These are phyloP conservation scores for Discoglossus pictus DNA, from an alignment of 2,797 vertebrate species.

Conservation along the genomic window DNA sequence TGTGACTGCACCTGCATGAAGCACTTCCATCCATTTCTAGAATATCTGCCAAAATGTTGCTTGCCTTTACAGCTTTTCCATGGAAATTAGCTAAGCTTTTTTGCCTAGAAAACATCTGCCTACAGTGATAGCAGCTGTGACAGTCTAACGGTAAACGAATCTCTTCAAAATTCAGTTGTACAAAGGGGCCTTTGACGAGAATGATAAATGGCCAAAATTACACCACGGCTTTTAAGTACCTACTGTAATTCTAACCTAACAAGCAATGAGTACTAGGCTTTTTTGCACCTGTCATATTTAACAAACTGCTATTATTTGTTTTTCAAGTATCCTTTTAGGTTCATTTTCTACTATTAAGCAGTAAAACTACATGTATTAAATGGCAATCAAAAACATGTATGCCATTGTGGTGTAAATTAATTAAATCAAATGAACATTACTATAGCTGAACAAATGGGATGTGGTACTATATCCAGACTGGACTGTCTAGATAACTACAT, in stretches of 20 bases:
- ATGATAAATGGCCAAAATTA: conserved; percentile 77
- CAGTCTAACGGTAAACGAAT: conserved; percentile 68
- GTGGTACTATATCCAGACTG: background rate
- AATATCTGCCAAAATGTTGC: conserved; percentile 58
- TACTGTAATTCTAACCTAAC: conserved; percentile 70
- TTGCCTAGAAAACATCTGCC: conserved; percentile 71
- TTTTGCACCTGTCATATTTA: conserved; percentile 72
- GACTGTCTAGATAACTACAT: too few relatives aligned
- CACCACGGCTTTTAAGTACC: conserved; percentile 66
- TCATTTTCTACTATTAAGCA: conserved; percentile 30
- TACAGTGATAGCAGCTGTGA: conserved; percentile 71
- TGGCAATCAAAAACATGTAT: conserved; percentile 4
- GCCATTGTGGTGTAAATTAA: conserved; percentile 34
- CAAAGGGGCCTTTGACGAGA: conserved; percentile 68
- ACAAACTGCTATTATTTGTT: conserved; percentile 59
- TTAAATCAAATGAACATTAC: conserved; percentile 34
- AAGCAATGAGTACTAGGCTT: conserved; percentile 67
- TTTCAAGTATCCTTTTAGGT: conserved; percentile 44
- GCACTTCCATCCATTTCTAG: conserved; percentile 48
- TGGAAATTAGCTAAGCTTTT: conserved; percentile 58
- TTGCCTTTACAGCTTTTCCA: conserved; percentile 54
- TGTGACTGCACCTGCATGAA: conserved; percentile 55
- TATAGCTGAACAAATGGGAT: conserved; percentile 14
- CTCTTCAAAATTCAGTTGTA: conserved; percentile 68
- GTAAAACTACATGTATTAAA: conserved; percentile 13